Percentiles rank a stretch among this genome's conserved stretches.
Conservation (phyloP, 2,797 vertebrate genomes). For the Hipposideros larvatus region DNA sequence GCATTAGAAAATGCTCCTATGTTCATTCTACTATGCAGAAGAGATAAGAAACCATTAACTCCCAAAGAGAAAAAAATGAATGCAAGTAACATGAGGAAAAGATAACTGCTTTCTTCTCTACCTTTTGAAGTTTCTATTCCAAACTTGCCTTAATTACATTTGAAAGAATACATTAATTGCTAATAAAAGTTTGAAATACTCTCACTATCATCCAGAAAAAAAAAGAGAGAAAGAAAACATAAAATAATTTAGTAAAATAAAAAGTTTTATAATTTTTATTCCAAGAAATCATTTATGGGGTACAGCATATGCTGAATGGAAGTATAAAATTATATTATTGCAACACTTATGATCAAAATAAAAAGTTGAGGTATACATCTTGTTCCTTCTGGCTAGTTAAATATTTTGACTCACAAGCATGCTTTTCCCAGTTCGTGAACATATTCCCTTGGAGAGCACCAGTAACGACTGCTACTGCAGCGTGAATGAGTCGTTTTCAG, state of each 20-base stretch:
- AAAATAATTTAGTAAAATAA: background rate
- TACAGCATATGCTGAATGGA: background rate
- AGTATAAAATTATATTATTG: background rate
- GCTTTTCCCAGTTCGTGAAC: background rate
- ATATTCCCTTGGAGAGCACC: background rate
- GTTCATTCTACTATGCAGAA: background rate
- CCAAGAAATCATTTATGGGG: background rate
- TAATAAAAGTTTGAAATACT: background rate
- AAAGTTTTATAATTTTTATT: background rate
- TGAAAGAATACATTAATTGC: background rate
- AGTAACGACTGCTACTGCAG: background rate
- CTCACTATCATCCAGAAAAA: background rate
- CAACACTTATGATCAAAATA: background rate
- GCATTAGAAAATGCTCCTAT: background rate
- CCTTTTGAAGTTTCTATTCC: background rate
- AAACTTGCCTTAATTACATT: background rate
- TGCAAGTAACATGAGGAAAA: background rate
- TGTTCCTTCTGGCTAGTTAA: background rate
- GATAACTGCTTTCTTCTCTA: background rate
- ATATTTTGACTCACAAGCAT: background rate
- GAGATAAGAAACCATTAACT: background rate
- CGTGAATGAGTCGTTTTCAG: background rate
- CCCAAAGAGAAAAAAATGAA: background rate
- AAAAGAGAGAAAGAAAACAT: background rate
- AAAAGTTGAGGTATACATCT: background rate